Percentiles rank a stretch among this genome's conserved stretches.
Conservation (phyloP, 2,888 invertebrate genomes). For the Acrocera orbiculus region DNA sequence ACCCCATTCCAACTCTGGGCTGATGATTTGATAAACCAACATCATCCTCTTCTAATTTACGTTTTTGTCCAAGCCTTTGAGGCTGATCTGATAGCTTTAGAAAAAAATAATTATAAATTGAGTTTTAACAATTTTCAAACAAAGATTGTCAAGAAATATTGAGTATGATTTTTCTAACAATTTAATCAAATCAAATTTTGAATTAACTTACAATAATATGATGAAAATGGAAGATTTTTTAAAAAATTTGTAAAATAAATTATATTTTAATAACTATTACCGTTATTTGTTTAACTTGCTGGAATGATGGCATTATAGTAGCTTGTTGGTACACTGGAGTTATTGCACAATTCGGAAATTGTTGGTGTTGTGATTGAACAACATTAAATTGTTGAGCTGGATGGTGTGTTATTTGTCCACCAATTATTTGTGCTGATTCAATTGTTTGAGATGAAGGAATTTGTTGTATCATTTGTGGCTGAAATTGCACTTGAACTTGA, state of each 20-base stretch:
- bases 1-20: constrained; percentile 15
- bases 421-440: constrained; percentile 8
- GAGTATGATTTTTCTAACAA: too few species aligned
- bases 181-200: too few species aligned
- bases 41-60: constrained; percentile 12
- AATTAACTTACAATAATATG: too few species aligned
- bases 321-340: too few species aligned
- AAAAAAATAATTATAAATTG: neutral
- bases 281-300: neutral
- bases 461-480: constrained; percentile 10
- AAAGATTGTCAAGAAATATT: too few species aligned
- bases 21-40: constrained; percentile 7
- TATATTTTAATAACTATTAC: neutral
- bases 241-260: neutral
- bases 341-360: constrained; percentile 4
- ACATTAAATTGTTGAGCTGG: constrained; percentile 9
- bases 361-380: constrained; percentile 4
- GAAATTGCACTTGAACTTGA: constrained; percentile 11
- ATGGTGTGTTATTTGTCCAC: constrained; percentile 8
- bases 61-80: constrained; percentile 11
- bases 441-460: constrained; percentile 8
- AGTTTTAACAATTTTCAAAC: too few species aligned
- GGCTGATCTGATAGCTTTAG: too few species aligned
- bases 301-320: constrained; percentile 6
- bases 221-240: too few species aligned